phyloP scores from a whole-genome alignment of 1,140 invertebrate genomes.

The Brachionus calyciflorus region DNA sequence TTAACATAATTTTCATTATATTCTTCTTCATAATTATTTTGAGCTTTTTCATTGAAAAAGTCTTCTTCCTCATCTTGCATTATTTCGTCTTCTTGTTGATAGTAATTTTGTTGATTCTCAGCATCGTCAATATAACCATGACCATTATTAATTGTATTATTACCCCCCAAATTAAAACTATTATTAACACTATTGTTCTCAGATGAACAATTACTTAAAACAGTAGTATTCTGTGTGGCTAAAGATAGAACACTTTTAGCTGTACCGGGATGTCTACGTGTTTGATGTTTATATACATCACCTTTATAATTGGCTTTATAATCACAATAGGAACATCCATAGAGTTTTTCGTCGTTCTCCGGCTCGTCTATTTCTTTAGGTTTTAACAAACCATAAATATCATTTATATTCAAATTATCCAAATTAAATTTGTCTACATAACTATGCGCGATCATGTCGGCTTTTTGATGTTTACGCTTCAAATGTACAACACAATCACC shows the following conservation, averaged over 20 bases:
- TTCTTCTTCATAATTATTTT: background rate
- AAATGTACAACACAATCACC: conserved; percentile 45
- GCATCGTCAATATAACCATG: background rate
- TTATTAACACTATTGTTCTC: conserved; percentile 42
- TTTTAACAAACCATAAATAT: conserved; percentile 35
- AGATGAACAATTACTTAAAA: conserved; percentile 8
- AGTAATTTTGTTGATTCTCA: background rate
- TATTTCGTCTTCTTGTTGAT: background rate
- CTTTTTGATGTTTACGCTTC: conserved; percentile 45
- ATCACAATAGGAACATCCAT: conserved; percentile 46
- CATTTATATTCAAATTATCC: conserved; percentile 12
- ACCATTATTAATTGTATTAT: background rate
- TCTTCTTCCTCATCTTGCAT: background rate
- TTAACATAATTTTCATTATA: too few species aligned
- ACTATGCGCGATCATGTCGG: conserved; percentile 16
- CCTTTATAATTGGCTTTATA: conserved; percentile 45
- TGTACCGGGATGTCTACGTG: conserved; percentile 29
- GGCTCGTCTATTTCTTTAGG: conserved; percentile 35
- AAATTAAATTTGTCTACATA: conserved; percentile 41
- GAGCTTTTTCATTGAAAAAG: conserved; percentile 35
- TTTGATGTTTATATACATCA: conserved; percentile 45
- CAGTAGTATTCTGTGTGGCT: background rate
- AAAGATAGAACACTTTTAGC: conserved; percentile 29
- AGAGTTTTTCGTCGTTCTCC: conserved; percentile 15
- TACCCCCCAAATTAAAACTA: background rate